Evolutionary conservation across 1,140 invertebrate species (phyloP), one percentile per base, ranked within the genome.

Genomic region (Nephila pilipes): DNA sequence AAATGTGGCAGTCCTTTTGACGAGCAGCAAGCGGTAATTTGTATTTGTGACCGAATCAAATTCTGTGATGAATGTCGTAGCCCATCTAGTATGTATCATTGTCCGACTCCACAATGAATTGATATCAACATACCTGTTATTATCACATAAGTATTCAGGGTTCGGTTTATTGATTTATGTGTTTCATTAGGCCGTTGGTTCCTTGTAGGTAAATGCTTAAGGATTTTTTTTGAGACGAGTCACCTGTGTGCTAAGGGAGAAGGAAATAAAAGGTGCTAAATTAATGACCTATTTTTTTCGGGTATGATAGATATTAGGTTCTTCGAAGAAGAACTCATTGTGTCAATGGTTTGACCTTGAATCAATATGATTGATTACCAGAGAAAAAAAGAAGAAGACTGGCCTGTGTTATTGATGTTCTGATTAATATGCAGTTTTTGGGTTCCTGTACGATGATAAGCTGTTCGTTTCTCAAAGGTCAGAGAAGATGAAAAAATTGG

Each of bases 51-150:
- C 69, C 16, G 58, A 32, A 29, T 20, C 29, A 32, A 32, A 75
- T 75, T 29, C 69, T 1, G 6, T 75, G 32, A 16, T 36, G 69
- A 75, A 18, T 75, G 69, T 75, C 69, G 20, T 29, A 75, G 16
- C 29, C 69, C 2, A 18, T 36, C 69, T 6, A 36, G 29, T 14
- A 75, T 75, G 29, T 36, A 75, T 75, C 32, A 75, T 75, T 75
- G 69, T 75, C 36, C 36, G 29, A 32, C 18, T 65, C 63, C n/a
- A 10, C n/a, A 36, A 6, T 75, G 14, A 75, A 75, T 75, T 2
- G 69, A 75, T 32, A 75, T 75, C 29, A 32, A 18, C 69, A 75
- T 75, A 36, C 32, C 29, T 75, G 18, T 75, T 75, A 75, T 75
- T 75, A 75, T 14, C 4, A 8, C 14, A 18, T 29, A 32, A 75